Percentiles rank a stretch among this genome's conserved stretches.
phyloP scores from a whole-genome alignment of 2,797 vertebrate species.

The Danio choprae region DNA sequence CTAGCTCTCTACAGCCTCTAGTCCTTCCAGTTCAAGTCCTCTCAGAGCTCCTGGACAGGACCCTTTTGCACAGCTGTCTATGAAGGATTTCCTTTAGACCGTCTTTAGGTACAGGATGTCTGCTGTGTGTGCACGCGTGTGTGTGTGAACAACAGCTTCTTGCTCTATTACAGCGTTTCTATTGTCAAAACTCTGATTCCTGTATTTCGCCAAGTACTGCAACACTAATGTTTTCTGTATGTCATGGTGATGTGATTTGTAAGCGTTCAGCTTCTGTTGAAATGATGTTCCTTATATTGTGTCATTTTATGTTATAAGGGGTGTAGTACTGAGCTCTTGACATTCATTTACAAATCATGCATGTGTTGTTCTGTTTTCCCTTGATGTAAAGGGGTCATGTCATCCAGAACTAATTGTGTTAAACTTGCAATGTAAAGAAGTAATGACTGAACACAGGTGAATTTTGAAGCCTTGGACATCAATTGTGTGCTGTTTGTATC shows the following conservation, averaged over 20 bases:
- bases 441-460: not conserved
- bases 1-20: conserved; percentile 90
- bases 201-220: conserved; percentile 7
- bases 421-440: not conserved
- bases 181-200: not conserved
- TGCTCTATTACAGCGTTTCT: conserved; percentile 41
- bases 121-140: conserved; percentile 48
- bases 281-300: not conserved
- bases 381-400: conserved; percentile 21
- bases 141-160: conserved; percentile 33
- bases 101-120: conserved; percentile 85
- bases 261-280: not conserved
- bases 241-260: conserved; percentile 19
- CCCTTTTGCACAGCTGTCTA: conserved; percentile 90
- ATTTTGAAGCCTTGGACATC: not conserved
- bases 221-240: not conserved
- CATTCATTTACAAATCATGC: conserved; percentile 13
- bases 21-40: conserved; percentile 91
- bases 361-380: conserved; percentile 11
- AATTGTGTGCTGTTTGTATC: not conserved
- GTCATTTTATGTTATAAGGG: not conserved
- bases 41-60: conserved; percentile 90
- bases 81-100: conserved; percentile 94
- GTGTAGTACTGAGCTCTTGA: not conserved
- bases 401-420: not conserved